Conservation (phyloP, 2,888 invertebrate genomes). For the Taenaris catops region DNA sequence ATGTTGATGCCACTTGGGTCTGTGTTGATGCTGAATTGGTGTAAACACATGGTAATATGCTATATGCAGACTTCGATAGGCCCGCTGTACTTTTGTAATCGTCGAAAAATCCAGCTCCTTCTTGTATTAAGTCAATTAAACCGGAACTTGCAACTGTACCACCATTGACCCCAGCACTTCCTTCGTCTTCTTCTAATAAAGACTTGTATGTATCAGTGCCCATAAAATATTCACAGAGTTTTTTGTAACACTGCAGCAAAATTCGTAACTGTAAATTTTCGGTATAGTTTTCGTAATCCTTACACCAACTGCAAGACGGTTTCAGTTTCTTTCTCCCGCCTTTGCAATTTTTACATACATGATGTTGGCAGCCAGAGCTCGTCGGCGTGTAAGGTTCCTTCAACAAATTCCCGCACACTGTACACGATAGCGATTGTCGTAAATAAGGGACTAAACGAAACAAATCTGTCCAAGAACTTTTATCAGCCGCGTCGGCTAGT, state of each 20-base stretch:
- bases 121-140: conserved; percentile 87
- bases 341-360: conserved; percentile 91
- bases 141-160: conserved; percentile 77
- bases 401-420: conserved; percentile 91
- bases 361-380: conserved; percentile 91
- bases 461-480: conserved; percentile 89
- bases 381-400: conserved; percentile 90
- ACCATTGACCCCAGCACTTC: conserved; percentile 71
- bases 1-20: conserved; percentile 54
- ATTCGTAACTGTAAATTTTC: conserved; percentile 91
- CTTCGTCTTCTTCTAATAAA: conserved; percentile 75
- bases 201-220: conserved; percentile 85
- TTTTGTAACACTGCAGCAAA: conserved; percentile 92
- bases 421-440: conserved; percentile 92
- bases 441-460: conserved; percentile 91
- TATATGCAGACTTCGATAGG: conserved; percentile 86
- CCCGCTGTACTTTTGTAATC: conserved; percentile 87
- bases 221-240: conserved; percentile 91
- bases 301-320: conserved; percentile 92
- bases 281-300: conserved; percentile 89
- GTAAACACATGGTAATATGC: conserved; percentile 86
- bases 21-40: conserved; percentile 80
- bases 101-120: conserved; percentile 89
- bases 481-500: conserved; percentile 85
- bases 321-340: conserved; percentile 92